Evolutionary conservation across 2,888 invertebrate species (phyloP), one percentile per base, ranked within the genome.

Genomic region (Dicranocentrus wangi): DNA sequence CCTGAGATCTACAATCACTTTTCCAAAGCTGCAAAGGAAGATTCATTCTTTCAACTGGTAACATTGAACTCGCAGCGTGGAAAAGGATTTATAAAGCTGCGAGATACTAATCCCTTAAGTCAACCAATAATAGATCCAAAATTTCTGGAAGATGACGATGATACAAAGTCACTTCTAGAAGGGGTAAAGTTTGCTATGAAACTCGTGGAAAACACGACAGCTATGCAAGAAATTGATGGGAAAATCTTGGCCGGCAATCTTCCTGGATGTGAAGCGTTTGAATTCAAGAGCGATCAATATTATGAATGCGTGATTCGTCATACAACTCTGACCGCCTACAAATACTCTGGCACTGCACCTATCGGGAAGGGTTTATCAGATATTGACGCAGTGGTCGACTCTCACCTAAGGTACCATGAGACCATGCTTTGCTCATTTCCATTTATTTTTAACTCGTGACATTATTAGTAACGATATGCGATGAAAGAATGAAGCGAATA

Each of bases 151-250:
- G 53, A 84, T 51, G 69, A 68, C 13, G 53, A 60, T 15, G 85
- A 85, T 27, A 51, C 83, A 8, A 73, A 63, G 65, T 47, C 69
- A 1, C 32, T 85, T 1, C 82, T 85, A 23, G 83, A 85, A 51
- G 84, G 85, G 2, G 10, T 7, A 10, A 83, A 84, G 58, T 80
- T 84, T 73, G 66, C 85, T 0, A 81, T 83, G 0, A 51, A 75
- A 10, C 25, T 85, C n/a, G 84, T 84, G 1, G 84, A 85, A 63
- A 73, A 80, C 28, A 84, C 85, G 10, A 77, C 80, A n/a, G 81
- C 83, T 3, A 82, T 85, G 60, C 17, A 71, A 39, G 76, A 83
- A 71, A 82, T 85, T 13, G 61, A 83, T 28, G 84, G 81, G 10
- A 79, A 66, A 51, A 63, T 85, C 19, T 69, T 84, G 69, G 71